Evolutionary conservation across 1,140 invertebrate species (phyloP).

Genomic region (Samia ricini): DNA sequence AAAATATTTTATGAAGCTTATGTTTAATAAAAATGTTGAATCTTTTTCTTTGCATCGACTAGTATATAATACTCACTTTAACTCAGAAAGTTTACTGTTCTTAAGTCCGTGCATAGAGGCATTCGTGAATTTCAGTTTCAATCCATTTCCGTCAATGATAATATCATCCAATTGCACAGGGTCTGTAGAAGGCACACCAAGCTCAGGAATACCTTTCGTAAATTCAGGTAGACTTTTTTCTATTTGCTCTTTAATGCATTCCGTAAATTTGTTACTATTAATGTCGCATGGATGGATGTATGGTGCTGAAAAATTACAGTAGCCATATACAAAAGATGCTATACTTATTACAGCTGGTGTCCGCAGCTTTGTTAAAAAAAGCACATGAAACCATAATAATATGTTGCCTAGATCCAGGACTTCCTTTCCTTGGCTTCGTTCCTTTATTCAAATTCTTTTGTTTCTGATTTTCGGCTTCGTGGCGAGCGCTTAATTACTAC

Average conservation of each 20-base stretch:
- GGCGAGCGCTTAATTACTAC: no score
- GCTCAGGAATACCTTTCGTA: constrained; percentile 68
- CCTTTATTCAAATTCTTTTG: no score
- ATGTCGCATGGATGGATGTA: constrained; percentile 73
- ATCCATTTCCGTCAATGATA: constrained; percentile 50
- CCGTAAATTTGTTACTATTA: constrained; percentile 54
- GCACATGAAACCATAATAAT: no score
- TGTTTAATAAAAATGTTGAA: no score
- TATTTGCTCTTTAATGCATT: constrained; percentile 70
- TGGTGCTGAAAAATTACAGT: constrained; percentile 62
- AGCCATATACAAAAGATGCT: background rate
- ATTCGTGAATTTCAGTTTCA: constrained; percentile 51
- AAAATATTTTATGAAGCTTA: no score
- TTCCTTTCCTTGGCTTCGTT: no score
- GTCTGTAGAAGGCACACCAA: constrained; percentile 62
- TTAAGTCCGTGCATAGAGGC: constrained; percentile 53
- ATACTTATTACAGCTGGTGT: no score
- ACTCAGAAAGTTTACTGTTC: constrained; percentile 36
- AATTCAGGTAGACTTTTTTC: constrained; percentile 62
- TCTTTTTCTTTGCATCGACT: no score
- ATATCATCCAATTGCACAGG: constrained; percentile 67
- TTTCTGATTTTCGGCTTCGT: no score
- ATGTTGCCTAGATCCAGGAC: no score
- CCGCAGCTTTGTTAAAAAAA: no score
- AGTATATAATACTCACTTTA: constrained; percentile 64